Percentiles rank a stretch among this genome's conserved stretches.
Evolutionary conservation across 2,797 vertebrate genomes (phyloP).

Genomic region (Danio aesculapii): DNA sequence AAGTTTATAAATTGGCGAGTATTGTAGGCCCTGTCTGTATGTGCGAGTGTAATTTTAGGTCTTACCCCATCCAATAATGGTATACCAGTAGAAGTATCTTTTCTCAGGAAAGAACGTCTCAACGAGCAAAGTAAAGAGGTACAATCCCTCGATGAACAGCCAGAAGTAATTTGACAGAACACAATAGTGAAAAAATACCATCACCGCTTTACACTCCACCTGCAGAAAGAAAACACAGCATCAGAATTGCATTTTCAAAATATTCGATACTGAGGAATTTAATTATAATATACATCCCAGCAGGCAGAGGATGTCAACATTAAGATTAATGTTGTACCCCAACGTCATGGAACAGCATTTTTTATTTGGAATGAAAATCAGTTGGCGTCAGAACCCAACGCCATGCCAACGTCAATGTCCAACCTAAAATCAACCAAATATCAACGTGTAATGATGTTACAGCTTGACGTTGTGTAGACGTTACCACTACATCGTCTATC

Average conservation of each 20-base stretch:
- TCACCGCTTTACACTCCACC: constrained; percentile 94
- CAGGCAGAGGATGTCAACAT: background rate
- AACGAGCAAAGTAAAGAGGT: constrained; percentile 96
- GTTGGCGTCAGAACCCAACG: too few relatives aligned
- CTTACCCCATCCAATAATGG: constrained; percentile 96
- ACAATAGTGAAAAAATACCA: constrained; percentile 99
- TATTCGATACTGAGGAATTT: background rate
- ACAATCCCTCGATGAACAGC: constrained; percentile 97
- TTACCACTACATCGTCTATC: too few relatives aligned
- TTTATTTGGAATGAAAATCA: too few relatives aligned
- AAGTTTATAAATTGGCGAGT: too few relatives aligned
- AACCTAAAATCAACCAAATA: too few relatives aligned
- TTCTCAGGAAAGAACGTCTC: constrained; percentile 98
- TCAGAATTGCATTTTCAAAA: background rate
- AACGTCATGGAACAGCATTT: too few relatives aligned
- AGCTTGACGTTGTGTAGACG: too few relatives aligned
- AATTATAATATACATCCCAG: background rate
- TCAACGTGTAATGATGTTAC: too few relatives aligned
- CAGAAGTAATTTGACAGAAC: constrained; percentile 99
- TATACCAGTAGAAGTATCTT: constrained; percentile 99
- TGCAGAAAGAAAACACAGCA: constrained; percentile 60
- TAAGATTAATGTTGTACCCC: background rate
- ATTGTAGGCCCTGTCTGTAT: too few relatives aligned
- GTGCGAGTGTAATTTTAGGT: background rate
- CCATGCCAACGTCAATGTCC: too few relatives aligned